Evolutionary conservation across 2,113 vertebrate species (phyloP).

Genomic region (Ploceus nigricollis): DNA sequence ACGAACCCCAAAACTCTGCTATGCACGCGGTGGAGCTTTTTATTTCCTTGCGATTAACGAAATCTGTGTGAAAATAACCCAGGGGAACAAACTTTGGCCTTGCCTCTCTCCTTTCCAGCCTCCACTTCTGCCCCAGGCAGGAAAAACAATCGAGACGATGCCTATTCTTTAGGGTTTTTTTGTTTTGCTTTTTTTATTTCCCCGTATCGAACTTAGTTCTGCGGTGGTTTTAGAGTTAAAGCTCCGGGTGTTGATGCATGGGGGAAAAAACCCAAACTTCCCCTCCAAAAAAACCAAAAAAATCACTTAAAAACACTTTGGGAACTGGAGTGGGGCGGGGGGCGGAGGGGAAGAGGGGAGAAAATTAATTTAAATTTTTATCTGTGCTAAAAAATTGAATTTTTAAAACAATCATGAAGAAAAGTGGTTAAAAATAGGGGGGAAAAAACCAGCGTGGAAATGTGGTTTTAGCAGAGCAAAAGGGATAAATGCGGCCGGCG

Average conservation of each 20-base stretch:
- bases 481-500: background rate
- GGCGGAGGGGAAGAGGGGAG: rapidly evolving
- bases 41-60: background rate
- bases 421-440: rapidly evolving
- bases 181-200: background rate
- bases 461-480: background rate
- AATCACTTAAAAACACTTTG: no score
- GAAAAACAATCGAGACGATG: background rate
- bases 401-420: background rate
- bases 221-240: background rate
- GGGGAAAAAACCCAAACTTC: background rate
- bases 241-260: background rate
- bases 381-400: background rate
- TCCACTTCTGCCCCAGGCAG: background rate
- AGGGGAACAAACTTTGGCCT: background rate
- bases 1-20: background rate
- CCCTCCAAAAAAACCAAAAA: rapidly evolving
- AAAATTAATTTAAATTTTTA: background rate
- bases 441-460: rapidly evolving
- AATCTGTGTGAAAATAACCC: background rate
- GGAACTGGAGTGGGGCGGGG: rapidly evolving
- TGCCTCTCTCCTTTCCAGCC: background rate
- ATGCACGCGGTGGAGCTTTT: background rate
- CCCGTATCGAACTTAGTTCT: background rate
- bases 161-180: rapidly evolving